Base-by-base conservation (phyloP, 2,113 vertebrate species). In the Emydura subglobosa region DNA sequence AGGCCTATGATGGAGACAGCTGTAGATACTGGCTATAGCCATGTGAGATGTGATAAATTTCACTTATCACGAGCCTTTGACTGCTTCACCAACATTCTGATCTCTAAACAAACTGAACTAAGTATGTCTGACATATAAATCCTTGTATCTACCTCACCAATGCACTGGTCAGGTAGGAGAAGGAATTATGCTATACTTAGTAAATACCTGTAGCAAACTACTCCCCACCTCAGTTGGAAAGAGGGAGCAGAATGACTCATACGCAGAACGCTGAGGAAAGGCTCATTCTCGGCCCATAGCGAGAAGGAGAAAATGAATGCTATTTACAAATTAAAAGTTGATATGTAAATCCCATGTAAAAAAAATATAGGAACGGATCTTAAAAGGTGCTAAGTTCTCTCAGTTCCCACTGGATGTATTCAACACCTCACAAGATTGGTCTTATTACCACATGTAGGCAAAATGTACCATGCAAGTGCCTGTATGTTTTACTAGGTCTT, bases 1-100 rank as follows among this genome's bases (percentile, higher is more conserved):
- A 24, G 47, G 22, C 11, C 86, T 47, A 78, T 1, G 1, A 3
- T 5, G 76, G 21, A 54, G n/a, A 13, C 9, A 5, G 44, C 0
- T 34, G 24, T 5, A 3, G 7, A n/a, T 5, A 34, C 0, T 68
- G 53, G 57, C 7, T 9, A 0, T 0, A 9, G 42, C 12, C 1
- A 47, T 55, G 0, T n/a, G 65, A 39, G 51, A 16, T 51, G 50
- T 51, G 50, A 51, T 53, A 53, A 53, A 53, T 53, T 53, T 3
- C 14, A 53, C 3, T 53, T 53, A 53, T 53, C 51, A 72, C 10
- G 19, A 39, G 21, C 19, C n/a, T 72, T 72, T 72, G 55, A 59
- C 25, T 59, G n/a, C 19, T 9, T 72, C n/a, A 72, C 9, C 65
- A 72, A 22, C 65, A 72, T 19, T 72, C 5, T 72, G 65, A 17